These are phyloP conservation scores for Sogatella furcifera DNA, from an alignment of 1,140 invertebrate species.

Conservation along the genomic window DNA sequence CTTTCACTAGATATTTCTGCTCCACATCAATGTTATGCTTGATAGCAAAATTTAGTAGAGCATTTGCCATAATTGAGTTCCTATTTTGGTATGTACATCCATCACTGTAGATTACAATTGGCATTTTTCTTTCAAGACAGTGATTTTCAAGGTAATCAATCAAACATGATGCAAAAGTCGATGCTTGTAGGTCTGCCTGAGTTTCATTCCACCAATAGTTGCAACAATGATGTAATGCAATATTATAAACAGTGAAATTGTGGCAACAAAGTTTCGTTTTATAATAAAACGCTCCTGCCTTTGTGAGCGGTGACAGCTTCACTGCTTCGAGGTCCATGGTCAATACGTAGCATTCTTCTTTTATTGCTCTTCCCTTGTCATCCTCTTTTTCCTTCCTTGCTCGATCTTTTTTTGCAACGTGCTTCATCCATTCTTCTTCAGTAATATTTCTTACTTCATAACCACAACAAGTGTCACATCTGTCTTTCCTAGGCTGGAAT, in stretches of 20 bases:
- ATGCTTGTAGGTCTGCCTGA: not conserved
- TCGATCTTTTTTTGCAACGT: not conserved
- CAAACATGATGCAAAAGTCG: not conserved
- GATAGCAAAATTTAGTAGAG: slow-evolving; percentile 17
- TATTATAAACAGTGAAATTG: not conserved
- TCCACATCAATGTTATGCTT: too few relatives aligned
- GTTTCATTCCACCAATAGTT: not conserved
- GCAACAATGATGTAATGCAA: not conserved
- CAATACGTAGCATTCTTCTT: not conserved
- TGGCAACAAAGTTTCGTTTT: not conserved
- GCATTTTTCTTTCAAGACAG: not conserved
- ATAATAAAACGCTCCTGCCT: not conserved
- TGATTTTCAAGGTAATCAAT: not conserved
- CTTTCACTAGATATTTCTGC: not conserved
- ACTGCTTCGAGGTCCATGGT: not conserved
- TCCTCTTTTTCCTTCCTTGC: not conserved
- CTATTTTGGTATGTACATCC: slow-evolving; percentile 30
- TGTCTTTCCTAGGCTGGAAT: not conserved
- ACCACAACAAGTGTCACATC: not conserved
- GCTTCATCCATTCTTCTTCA: not conserved
- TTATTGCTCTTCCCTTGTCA: not conserved
- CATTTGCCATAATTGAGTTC: slow-evolving; percentile 27
- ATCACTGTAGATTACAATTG: slow-evolving; percentile 25
- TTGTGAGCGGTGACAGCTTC: not conserved
- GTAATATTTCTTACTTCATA: not conserved